Conservation (phyloP, 1,140 invertebrate species). For the Brachionus plicatilis region DNA sequence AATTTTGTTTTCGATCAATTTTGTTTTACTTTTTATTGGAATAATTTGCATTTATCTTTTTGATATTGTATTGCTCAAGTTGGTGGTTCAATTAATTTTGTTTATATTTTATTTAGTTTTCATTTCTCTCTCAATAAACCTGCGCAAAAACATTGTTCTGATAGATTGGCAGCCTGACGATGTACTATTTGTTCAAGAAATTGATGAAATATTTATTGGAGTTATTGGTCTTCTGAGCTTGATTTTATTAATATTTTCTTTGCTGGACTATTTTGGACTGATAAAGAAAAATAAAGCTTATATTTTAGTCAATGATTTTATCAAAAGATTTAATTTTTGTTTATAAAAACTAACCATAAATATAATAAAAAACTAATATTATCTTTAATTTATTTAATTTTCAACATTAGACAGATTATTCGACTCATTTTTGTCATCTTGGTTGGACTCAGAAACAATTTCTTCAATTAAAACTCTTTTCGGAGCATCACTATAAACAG, state of each 20-base stretch:
- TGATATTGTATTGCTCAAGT: background rate
- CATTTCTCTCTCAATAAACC: background rate
- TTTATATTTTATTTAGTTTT: background rate
- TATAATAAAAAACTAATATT: background rate
- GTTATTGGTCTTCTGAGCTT: background rate
- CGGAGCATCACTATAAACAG: background rate
- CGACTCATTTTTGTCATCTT: background rate
- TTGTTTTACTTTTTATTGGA: background rate
- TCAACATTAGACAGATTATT: background rate
- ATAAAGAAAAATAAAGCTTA: background rate
- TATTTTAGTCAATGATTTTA: background rate
- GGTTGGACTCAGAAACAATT: background rate
- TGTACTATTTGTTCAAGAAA: background rate
- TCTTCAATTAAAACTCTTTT: slow-evolving; percentile 19
- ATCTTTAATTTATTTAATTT: background rate
- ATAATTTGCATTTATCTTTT: background rate
- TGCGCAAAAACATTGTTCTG: background rate
- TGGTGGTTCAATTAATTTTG: background rate
- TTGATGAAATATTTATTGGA: background rate
- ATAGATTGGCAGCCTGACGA: background rate
- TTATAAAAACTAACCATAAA: background rate
- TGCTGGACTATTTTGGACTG: background rate
- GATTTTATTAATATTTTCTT: background rate
- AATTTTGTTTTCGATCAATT: background rate
- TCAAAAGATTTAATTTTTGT: background rate